Evolutionary conservation across 2,113 vertebrate species (phyloP), one percentile per base, ranked within the genome.

Genomic region (Rhagologus leucostigma): DNA sequence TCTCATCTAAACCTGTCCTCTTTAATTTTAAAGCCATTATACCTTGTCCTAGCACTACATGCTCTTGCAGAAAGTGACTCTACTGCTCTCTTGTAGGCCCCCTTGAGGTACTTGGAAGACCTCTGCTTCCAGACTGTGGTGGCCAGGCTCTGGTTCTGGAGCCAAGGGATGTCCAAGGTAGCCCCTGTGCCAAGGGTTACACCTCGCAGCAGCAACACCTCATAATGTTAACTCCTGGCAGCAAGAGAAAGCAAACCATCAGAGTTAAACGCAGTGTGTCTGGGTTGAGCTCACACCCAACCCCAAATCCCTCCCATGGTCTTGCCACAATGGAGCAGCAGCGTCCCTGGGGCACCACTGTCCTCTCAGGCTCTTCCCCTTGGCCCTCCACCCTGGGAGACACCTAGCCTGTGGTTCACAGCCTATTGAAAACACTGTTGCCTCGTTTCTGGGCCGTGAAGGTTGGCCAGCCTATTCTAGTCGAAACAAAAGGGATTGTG

Each of bases 401-500:
- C 59, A 93, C 96, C 94, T 93, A 92, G 73, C 59, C 63, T 81
- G 60, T 41, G 44, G 71, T 81, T 84, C 18, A 9, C 0, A 1
- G 47, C 39, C 76, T 59, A 37, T 47, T 89, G 71, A 69, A 90
- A 95, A 67, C 33, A 35, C 86, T 60, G 29, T 20, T 26, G 32
- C 3, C 3, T 59, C 11, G 5, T 49, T 93, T 86, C 73, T 84
- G 83, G 76, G 68, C 50, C 1, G 0, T 1, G 1, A 89, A 93
- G 59, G 52, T 84, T 95, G 83, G 73, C 91, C 91, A 92, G 89
- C 30, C 52, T 77, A 92, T 93, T 96, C 87, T 71, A 75, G 68
- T 81, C 0, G 1, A 86, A 96, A 96, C 85, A 93, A 96, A 97
- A 75, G 85, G 76, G 49, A 86, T 42, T 71, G 85, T 7, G 3